Base-by-base conservation (phyloP, 1,140 invertebrate genomes). In the Coelopa frigida region DNA sequence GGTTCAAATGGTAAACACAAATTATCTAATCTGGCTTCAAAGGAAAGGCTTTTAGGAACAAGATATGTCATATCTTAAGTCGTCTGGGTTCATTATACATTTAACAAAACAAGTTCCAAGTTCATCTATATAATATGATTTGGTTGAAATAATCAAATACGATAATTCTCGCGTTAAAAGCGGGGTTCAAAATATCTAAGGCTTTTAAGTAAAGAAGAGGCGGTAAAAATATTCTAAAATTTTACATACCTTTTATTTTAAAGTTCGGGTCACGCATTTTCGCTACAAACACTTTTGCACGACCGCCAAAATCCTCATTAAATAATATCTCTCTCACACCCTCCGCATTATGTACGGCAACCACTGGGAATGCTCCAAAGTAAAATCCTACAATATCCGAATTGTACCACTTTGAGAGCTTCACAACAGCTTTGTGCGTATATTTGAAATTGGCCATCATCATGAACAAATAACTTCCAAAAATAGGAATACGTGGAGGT, bases 381-480 rank as follows among this genome's bases (percentile, higher is more conserved):
- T 70, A 61, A 2, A 73, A 52, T 0, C 72, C 70, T 10, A 76
- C 50, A 14, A 75, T 55, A 38, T 72, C 70, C 4, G 73, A 72
- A 32, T 73, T 68, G 32, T 73, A 70, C 57, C 59, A 68, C 14
- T 61, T 53, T 21, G 57, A 58, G 1, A 68, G 44, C 4, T 41
- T 44, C 15, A 66, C 18, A 1, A 54, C 59, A 0, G 54, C 64
- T 52, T 68, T 66, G 46, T 68, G 66, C 4, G 68, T 37, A 29
- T 57, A 65, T 37, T 66, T 61, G 17, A 47, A 54, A 44, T 68
- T 57, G 5, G 61, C 42, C 17, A 64, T 14, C 48, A 68, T 50
- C 48, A 68, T 46, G 44, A 68, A 68, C 3, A 68, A 49, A 41
- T 68, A 68, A 44, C 60, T 62, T 0, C 66, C 66, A 31, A 68